These are phyloP conservation scores for Agrenia bidenticulata DNA, from an alignment of 2,888 invertebrate genomes.

Conservation along the genomic window DNA sequence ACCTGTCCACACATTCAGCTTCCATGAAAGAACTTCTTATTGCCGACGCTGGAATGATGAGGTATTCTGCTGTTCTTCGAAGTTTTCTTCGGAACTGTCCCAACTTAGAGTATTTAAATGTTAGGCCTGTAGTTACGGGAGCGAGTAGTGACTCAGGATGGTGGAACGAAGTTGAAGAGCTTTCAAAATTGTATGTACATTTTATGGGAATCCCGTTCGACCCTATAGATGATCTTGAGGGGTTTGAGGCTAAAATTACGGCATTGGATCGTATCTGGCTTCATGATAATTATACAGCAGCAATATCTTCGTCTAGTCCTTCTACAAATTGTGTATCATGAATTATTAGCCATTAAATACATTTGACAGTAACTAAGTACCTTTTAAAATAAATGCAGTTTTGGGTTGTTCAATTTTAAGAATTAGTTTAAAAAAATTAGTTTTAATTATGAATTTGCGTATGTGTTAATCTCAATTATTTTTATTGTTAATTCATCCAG, in stretches of 20 bases:
- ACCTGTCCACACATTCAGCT: slow-evolving; percentile 23
- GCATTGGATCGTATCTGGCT: slow-evolving; percentile 42
- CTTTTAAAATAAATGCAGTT: not conserved
- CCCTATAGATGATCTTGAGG: slow-evolving; percentile 47
- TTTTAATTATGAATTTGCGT: too few species aligned
- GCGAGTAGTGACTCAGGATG: slow-evolving; percentile 37
- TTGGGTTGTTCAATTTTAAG: slow-evolving; percentile 27
- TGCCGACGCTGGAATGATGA: slow-evolving; percentile 42
- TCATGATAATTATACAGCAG: not conserved
- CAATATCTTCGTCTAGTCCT: not conserved
- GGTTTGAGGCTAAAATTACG: slow-evolving; percentile 43
- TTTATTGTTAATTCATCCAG: too few species aligned
- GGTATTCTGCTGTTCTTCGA: slow-evolving; percentile 40
- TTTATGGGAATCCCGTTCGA: slow-evolving; percentile 48
- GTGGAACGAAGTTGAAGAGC: slow-evolving; percentile 38
- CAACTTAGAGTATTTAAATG: slow-evolving; percentile 38
- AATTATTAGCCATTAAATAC: too few species aligned
- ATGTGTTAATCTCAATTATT: too few species aligned
- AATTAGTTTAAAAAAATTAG: too few species aligned
- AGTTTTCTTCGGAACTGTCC: slow-evolving; percentile 42
- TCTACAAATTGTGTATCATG: not conserved
- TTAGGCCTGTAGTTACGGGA: slow-evolving; percentile 40
- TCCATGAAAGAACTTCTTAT: slow-evolving; percentile 43
- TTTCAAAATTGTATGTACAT: slow-evolving; percentile 38
- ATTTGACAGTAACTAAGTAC: too few species aligned